Evolutionary conservation across 2,797 vertebrate genomes (phyloP).

Genomic region (Glyptemys insculpta): DNA sequence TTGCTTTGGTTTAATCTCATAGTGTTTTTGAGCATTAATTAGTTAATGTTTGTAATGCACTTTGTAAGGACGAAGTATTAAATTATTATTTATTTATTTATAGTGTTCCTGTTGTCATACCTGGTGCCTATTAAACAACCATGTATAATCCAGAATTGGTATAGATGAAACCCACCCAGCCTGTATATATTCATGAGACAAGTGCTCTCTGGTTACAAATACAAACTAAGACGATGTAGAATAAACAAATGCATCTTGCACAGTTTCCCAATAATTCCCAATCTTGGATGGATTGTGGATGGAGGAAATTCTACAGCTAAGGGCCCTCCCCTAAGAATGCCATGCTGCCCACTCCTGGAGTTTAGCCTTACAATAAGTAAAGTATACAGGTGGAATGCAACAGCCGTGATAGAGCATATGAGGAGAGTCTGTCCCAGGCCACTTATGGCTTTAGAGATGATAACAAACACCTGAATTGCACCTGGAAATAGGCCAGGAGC

Average conservation of each 20-base stretch:
- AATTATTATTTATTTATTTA: not conserved
- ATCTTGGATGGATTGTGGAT: not conserved
- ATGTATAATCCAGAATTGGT: not conserved
- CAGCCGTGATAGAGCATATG: not conserved
- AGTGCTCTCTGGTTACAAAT: not conserved
- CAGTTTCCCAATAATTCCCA: not conserved
- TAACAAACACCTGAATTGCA: not conserved
- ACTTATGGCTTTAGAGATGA: not conserved
- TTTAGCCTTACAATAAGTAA: not conserved
- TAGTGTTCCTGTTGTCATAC: constrained; percentile 22
- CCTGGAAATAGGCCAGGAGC: not conserved
- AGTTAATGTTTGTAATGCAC: constrained; percentile 24
- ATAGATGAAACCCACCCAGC: constrained; percentile 12
- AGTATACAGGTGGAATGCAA: not conserved
- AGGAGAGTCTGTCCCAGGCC: not conserved
- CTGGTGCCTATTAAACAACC: constrained; percentile 6
- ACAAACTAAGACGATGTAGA: not conserved
- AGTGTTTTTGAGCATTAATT: not conserved
- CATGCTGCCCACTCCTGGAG: not conserved
- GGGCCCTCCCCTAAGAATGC: not conserved
- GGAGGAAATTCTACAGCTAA: not conserved
- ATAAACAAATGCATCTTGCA: not conserved
- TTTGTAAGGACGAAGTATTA: constrained; percentile 3
- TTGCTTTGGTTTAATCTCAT: constrained; percentile 29
- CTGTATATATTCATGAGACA: not conserved